A percentile compares a stretch with the other conserved stretches of the same genome.
These are phyloP conservation scores for Pterois miles DNA, from an alignment of 2,797 vertebrate species.

Conservation along the genomic window DNA sequence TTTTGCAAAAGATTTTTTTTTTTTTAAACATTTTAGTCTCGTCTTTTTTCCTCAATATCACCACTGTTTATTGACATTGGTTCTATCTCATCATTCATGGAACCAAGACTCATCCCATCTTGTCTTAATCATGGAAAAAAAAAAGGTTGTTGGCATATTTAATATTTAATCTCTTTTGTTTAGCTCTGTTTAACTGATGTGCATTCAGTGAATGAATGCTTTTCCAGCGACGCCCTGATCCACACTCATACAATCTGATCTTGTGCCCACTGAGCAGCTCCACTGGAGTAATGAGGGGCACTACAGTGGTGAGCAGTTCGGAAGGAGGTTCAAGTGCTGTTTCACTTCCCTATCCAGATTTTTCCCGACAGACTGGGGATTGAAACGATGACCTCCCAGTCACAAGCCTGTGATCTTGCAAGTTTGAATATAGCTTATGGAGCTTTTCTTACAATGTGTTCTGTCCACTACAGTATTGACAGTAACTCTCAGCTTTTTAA, in stretches of 20 bases:
- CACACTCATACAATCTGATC: neutral
- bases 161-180: conserved; percentile 4
- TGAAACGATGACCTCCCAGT: conserved; percentile 8
- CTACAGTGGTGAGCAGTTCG: neutral
- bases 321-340: conserved; percentile 8
- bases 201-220: neutral
- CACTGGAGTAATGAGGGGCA: neutral
- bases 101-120: too few relatives aligned
- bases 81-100: too few relatives aligned
- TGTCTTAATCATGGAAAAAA: too few relatives aligned
- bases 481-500: neutral
- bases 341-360: conserved; percentile 13
- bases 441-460: neutral
- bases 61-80: too few relatives aligned
- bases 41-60: too few relatives aligned
- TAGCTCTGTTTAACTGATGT: neutral
- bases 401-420: conserved; percentile 4
- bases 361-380: conserved; percentile 6
- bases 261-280: neutral
- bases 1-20: too few relatives aligned
- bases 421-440: conserved; percentile 1
- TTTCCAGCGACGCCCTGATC: neutral
- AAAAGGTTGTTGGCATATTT: too few relatives aligned
- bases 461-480: neutral
- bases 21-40: too few relatives aligned